phyloP scores from a whole-genome alignment of 2,888 invertebrate species.

The Dascillus cervinus region DNA sequence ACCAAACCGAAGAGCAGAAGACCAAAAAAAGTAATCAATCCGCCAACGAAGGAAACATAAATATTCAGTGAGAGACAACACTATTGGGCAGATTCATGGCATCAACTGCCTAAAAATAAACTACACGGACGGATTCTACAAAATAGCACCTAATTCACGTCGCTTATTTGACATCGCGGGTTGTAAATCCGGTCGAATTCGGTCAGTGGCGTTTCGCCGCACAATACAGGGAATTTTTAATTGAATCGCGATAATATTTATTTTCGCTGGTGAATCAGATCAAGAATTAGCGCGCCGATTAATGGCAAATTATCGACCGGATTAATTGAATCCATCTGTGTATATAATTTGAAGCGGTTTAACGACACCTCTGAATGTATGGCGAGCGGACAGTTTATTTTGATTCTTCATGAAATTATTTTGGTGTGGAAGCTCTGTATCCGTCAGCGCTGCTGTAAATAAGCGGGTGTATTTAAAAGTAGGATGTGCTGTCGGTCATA shows the following conservation, averaged over 20 bases:
- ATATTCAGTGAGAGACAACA: constrained; percentile 23
- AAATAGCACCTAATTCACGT: constrained; percentile 26
- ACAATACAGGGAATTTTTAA: too few species aligned
- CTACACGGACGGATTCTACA: constrained; percentile 23
- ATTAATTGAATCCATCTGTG: too few species aligned
- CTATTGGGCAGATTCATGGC: constrained; percentile 24
- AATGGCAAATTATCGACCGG: too few species aligned
- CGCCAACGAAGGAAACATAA: constrained; percentile 24
- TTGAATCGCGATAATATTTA: too few species aligned
- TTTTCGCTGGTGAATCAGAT: too few species aligned
- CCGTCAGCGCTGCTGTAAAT: constrained; percentile 22
- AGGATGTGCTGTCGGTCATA: constrained; percentile 30
- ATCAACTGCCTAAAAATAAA: constrained; percentile 23
- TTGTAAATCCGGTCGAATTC: constrained; percentile 22
- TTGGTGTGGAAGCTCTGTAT: constrained; percentile 22
- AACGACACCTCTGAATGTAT: too few species aligned
- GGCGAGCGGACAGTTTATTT: too few species aligned
- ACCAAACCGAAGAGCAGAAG: too few species aligned
- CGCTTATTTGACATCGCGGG: constrained; percentile 23
- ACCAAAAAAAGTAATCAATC: constrained; percentile 27
- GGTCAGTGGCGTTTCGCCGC: constrained; percentile 20
- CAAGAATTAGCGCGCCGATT: too few species aligned
- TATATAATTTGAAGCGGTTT: too few species aligned
- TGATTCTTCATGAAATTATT: constrained; percentile 19
- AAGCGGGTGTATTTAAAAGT: constrained; percentile 19